Percentiles rank a stretch among this genome's conserved stretches.
Conservation (phyloP, 2,113 vertebrate species). For the Passer domesticus region DNA sequence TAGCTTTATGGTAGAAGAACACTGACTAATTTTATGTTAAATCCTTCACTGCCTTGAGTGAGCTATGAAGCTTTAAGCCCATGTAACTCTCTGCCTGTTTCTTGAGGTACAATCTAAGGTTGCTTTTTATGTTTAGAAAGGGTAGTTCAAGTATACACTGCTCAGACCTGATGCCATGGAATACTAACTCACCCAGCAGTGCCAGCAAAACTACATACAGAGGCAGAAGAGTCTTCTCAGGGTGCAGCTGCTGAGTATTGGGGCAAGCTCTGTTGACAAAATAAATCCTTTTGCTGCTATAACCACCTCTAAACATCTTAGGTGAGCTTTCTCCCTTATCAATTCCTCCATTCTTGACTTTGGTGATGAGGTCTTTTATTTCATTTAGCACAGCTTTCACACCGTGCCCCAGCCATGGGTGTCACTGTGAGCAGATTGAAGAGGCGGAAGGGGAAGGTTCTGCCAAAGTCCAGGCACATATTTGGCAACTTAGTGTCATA, state of each 20-base stretch:
- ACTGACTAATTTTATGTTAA: neutral
- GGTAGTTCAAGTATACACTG: neutral
- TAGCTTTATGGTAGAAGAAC: neutral
- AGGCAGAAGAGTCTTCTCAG: neutral
- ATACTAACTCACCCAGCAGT: neutral
- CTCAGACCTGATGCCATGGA: neutral
- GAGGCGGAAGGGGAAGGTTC: neutral
- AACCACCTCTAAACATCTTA: neutral
- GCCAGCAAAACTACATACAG: neutral
- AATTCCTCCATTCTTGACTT: neutral
- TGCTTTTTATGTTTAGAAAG: neutral
- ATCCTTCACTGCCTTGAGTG: neutral
- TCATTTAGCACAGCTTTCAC: neutral
- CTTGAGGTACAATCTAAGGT: neutral
- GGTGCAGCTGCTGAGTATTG: neutral
- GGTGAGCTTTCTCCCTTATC: neutral
- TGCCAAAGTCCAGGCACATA: neutral
- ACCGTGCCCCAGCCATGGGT: accelerated
- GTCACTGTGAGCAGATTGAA: neutral
- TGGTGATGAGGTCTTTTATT: neutral
- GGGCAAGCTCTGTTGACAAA: neutral
- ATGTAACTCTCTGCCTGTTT: neutral
- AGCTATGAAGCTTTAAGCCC: neutral
- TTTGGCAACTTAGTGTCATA: neutral
- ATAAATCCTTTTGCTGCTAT: neutral